A percentile compares a stretch with the other conserved stretches of the same genome.
Evolutionary conservation across 37 sponge, comb jelly and placozoan genomes (phyloP).

Genomic region (Geodia barretti): DNA sequence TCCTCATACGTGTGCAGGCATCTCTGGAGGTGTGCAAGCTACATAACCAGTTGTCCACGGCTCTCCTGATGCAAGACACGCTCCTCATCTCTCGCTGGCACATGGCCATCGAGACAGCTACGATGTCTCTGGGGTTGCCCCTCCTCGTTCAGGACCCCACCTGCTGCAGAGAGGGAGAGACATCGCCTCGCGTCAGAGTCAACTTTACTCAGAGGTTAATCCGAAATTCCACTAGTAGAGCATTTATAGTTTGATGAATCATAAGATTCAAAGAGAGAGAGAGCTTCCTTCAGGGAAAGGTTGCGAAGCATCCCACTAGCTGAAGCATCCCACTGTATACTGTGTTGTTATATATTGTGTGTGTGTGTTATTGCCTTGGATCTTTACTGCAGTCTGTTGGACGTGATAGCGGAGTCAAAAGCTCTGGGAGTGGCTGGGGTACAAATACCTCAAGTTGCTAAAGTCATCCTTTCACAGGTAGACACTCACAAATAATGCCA

Average conservation of each 20-base stretch:
- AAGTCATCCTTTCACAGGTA: slow-evolving; percentile 69
- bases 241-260: neutral
- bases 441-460: slow-evolving; percentile 64
- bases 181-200: slow-evolving; percentile 12
- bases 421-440: slow-evolving; percentile 51
- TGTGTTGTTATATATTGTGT: neutral
- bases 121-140: slow-evolving; percentile 9
- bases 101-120: slow-evolving; percentile 16
- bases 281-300: no score
- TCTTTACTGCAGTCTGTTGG: slow-evolving; percentile 26
- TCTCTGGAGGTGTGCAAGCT: slow-evolving; percentile 66
- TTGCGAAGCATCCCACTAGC: no score
- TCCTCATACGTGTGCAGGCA: no score
- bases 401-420: slow-evolving; percentile 77
- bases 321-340: no score
- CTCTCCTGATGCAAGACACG: slow-evolving; percentile 77
- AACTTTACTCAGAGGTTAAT: slow-evolving; percentile 34
- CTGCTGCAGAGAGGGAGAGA: no score
- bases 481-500: no score
- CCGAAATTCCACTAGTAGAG: neutral
- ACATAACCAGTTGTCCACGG: slow-evolving; percentile 80
- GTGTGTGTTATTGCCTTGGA: neutral
- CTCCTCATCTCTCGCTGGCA: slow-evolving; percentile 76
- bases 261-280: neutral
- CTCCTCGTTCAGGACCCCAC: slow-evolving; percentile 32